These are phyloP conservation scores for Drosophila yooni DNA, from an alignment of 2,888 invertebrate genomes.

Conservation along the genomic window DNA sequence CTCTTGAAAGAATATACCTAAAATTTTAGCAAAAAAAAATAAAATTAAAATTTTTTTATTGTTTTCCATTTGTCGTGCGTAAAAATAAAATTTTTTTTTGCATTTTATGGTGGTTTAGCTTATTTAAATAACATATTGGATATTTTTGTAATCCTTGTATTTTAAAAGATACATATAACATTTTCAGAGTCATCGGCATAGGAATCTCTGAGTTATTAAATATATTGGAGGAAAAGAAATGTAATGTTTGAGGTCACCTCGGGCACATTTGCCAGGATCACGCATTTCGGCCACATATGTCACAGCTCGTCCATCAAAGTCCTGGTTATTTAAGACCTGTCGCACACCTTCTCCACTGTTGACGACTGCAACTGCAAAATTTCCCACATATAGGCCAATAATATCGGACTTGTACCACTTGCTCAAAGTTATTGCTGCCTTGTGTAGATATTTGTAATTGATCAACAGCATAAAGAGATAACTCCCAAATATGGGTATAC, in stretches of 20 bases:
- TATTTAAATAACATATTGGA: neutral
- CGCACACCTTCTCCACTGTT: slow-evolving; percentile 87
- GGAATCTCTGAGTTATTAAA: neutral
- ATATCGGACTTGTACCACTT: slow-evolving; percentile 87
- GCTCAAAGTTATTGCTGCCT: slow-evolving; percentile 86
- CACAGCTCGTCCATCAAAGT: slow-evolving; percentile 88
- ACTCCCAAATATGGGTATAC: slow-evolving; percentile 88
- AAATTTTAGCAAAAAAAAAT: neutral
- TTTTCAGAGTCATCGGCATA: neutral
- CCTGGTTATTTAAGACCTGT: slow-evolving; percentile 87
- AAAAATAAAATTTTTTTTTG: no score
- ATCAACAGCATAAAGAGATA: slow-evolving; percentile 87
- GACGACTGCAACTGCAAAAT: slow-evolving; percentile 85
- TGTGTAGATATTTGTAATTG: slow-evolving; percentile 86
- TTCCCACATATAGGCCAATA: slow-evolving; percentile 87
- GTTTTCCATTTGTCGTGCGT: no score
- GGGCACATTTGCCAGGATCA: slow-evolving; percentile 83
- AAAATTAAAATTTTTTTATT: no score
- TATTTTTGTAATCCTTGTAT: neutral
- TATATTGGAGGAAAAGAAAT: neutral
- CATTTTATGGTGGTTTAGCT: no score
- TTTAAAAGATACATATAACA: neutral
- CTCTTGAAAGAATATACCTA: slow-evolving; percentile 90
- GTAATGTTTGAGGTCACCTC: slow-evolving; percentile 64
- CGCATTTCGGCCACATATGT: slow-evolving; percentile 86